These are phyloP conservation scores for Leucania comma DNA, from an alignment of 2,888 invertebrate species.

Conservation along the genomic window DNA sequence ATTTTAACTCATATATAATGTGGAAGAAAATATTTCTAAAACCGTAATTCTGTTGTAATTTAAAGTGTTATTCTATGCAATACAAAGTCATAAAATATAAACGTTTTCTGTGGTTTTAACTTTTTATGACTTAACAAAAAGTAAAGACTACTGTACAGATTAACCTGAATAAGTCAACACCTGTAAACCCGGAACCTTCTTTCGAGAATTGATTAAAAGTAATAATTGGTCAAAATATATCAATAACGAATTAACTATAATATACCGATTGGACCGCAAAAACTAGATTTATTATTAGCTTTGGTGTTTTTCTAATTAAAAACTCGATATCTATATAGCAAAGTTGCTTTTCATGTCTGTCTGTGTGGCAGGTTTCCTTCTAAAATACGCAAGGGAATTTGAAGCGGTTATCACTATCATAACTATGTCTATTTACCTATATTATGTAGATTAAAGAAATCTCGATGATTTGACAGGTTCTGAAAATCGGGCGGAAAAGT, in stretches of 20 bases:
- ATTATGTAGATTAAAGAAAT: not conserved
- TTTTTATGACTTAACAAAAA: constrained; percentile 21
- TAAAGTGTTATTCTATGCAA: not conserved
- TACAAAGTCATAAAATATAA: constrained; percentile 13
- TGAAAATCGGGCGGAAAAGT: no score
- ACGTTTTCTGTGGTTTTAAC: constrained; percentile 16
- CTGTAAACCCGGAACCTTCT: constrained; percentile 35
- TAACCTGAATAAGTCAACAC: constrained; percentile 47
- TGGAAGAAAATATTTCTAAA: not conserved
- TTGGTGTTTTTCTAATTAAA: constrained; percentile 49
- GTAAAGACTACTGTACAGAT: constrained; percentile 28
- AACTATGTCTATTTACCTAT: no score
- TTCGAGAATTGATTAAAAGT: constrained; percentile 51
- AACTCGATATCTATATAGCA: constrained; percentile 19
- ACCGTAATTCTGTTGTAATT: not conserved
- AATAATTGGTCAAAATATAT: constrained; percentile 42
- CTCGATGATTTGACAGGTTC: no score
- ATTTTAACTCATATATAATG: not conserved
- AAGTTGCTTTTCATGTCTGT: not conserved
- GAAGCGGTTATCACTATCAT: not conserved
- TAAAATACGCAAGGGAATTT: not conserved
- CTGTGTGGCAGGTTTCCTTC: not conserved
- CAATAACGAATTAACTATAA: constrained; percentile 40
- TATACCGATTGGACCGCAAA: constrained; percentile 33
- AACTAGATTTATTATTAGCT: constrained; percentile 45